phyloP scores from a whole-genome alignment of 37 sponge, comb jelly and placozoan species.

The Aphrocallistes beatrix region DNA sequence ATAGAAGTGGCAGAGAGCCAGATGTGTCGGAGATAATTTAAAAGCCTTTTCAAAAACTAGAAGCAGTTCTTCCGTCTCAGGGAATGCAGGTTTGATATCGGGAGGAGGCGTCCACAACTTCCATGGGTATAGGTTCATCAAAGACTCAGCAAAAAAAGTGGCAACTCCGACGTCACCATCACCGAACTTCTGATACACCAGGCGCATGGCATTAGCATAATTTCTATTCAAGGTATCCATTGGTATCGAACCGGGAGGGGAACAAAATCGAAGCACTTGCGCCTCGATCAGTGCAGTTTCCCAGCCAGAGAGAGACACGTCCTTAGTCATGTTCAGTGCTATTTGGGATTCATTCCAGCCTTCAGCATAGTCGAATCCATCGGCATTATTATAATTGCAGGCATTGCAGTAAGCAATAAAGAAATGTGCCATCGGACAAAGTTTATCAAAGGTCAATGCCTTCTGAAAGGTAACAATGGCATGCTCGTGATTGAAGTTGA shows the following conservation, averaged over 20 bases:
- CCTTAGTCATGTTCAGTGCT: constrained; percentile 19
- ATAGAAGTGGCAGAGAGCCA: constrained; percentile 46
- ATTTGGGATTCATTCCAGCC: constrained; percentile 30
- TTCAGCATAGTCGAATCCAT: constrained; percentile 28
- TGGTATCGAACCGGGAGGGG: constrained; percentile 21
- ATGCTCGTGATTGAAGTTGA: constrained; percentile 46
- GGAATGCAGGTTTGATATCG: constrained; percentile 28
- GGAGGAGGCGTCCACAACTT: constrained; percentile 35
- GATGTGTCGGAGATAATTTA: constrained; percentile 33
- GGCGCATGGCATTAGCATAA: constrained; percentile 40
- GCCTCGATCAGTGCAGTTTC: constrained; percentile 40
- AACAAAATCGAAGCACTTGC: constrained; percentile 30
- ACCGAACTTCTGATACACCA: constrained; percentile 43
- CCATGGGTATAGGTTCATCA: constrained; percentile 58
- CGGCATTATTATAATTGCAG: constrained; percentile 42
- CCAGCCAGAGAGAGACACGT: constrained; percentile 23
- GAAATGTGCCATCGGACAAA: constrained; percentile 46
- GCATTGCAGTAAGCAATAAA: constrained; percentile 48
- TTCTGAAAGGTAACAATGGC: constrained; percentile 36
- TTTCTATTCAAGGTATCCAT: constrained; percentile 1
- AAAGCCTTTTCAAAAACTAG: constrained; percentile 33
- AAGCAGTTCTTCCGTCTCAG: constrained; percentile 46
- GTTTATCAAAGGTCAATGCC: constrained; percentile 18
- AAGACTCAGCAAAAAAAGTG: constrained; percentile 46
- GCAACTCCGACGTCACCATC: constrained; percentile 34